Evolutionary conservation across 2,113 vertebrate species (phyloP).

Genomic region (Alethe diademata): DNA sequence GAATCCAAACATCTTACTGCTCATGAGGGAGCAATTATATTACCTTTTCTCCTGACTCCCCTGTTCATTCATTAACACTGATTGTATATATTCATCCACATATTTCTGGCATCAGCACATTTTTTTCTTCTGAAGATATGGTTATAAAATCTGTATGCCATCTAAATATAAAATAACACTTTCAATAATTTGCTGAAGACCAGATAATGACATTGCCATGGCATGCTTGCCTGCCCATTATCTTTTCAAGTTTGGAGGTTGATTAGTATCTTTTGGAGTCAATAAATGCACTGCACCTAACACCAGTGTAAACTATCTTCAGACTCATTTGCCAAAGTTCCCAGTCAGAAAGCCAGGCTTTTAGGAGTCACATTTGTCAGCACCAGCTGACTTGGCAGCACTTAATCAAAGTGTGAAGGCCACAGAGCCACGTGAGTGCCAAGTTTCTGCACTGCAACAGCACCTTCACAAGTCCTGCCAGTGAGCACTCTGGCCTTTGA

Average conservation of each 20-base stretch:
- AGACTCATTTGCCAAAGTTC: background rate
- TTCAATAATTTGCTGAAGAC: background rate
- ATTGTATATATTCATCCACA: background rate
- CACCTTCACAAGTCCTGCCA: background rate
- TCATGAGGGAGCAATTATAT: background rate
- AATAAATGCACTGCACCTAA: background rate
- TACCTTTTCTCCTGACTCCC: background rate
- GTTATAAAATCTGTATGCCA: background rate
- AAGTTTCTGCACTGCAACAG: background rate
- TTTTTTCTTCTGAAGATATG: background rate
- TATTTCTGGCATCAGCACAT: background rate
- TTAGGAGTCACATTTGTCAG: background rate
- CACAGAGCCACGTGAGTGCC: rapidly evolving
- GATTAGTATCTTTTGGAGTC: background rate
- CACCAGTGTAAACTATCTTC: background rate
- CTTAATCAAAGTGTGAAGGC: background rate
- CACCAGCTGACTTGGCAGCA: background rate
- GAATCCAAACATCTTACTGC: background rate
- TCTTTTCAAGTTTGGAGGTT: background rate
- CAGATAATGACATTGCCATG: background rate
- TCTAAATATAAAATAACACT: background rate
- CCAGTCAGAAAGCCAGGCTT: background rate
- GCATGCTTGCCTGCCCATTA: background rate
- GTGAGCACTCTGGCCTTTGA: background rate
- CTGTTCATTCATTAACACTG: background rate